Evolutionary conservation across 2,113 vertebrate species (phyloP).

Genomic region (Gymnarchus niloticus): DNA sequence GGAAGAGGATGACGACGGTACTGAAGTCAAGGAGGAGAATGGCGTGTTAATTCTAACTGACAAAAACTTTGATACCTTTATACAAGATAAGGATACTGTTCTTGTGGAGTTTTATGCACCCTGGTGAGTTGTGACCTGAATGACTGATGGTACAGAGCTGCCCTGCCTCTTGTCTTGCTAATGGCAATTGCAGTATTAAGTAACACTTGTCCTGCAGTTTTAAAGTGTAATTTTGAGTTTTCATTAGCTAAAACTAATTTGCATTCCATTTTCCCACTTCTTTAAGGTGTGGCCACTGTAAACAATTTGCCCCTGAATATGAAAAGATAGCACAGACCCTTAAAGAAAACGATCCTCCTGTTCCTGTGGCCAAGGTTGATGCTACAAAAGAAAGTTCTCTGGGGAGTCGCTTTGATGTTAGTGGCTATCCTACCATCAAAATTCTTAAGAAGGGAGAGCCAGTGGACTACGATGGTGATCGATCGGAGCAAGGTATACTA

Average conservation of each 20-base stretch:
- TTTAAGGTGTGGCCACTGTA: conserved; percentile 92
- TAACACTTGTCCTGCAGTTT: background rate
- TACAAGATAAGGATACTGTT: conserved; percentile 81
- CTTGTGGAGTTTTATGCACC: conserved; percentile 94
- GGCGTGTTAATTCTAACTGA: conserved; percentile 81
- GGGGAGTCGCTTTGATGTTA: conserved; percentile 81
- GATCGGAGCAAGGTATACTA: conserved; percentile 74
- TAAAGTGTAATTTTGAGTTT: background rate
- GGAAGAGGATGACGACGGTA: conserved; percentile 49
- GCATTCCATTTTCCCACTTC: background rate
- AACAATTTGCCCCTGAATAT: conserved; percentile 90
- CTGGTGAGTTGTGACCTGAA: conserved; percentile 63
- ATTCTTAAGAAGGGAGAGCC: conserved; percentile 88
- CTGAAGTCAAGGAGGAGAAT: conserved; percentile 88
- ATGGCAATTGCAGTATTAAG: no score
- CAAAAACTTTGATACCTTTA: conserved; percentile 81
- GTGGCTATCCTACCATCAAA: conserved; percentile 93
- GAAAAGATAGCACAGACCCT: conserved; percentile 84
- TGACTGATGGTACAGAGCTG: background rate
- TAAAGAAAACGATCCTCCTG: conserved; percentile 80
- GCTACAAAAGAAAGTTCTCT: conserved; percentile 69
- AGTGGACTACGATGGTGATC: conserved; percentile 84
- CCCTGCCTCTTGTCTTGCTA: background rate
- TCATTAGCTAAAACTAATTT: background rate
- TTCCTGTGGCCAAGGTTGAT: conserved; percentile 90